phyloP scores from a whole-genome alignment of 2,113 vertebrate species.

The Heliornis fulica region DNA sequence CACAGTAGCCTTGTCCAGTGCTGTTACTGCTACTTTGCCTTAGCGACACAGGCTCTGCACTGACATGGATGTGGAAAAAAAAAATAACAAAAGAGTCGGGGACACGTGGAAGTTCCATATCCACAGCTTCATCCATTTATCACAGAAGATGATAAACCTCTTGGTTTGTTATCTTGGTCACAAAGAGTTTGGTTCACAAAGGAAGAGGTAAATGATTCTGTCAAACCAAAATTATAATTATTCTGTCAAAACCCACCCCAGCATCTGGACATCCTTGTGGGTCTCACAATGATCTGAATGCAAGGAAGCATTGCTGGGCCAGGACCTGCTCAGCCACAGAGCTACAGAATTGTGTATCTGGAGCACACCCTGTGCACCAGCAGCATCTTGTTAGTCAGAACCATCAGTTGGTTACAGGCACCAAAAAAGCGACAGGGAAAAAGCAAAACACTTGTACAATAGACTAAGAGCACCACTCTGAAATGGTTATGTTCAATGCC shows the following conservation, averaged over 20 bases:
- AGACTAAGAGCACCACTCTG: background rate
- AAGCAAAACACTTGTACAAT: background rate
- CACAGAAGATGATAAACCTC: background rate
- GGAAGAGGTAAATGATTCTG: background rate
- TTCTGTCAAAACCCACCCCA: background rate
- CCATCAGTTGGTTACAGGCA: background rate
- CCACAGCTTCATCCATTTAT: background rate
- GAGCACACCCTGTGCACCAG: background rate
- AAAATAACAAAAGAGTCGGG: background rate
- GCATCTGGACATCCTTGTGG: background rate
- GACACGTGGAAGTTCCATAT: accelerated
- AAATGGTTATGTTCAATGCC: background rate
- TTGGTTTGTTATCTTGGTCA: background rate
- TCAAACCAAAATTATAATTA: no score
- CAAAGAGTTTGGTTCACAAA: background rate
- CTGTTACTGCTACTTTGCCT: accelerated
- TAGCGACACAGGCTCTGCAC: accelerated
- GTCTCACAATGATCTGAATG: background rate
- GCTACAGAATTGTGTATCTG: background rate
- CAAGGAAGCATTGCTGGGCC: background rate
- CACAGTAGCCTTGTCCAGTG: accelerated
- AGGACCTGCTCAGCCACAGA: background rate
- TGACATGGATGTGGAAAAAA: background rate
- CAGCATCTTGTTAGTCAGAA: background rate
- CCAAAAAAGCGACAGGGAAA: background rate